Evolutionary conservation across 2,113 vertebrate genomes (phyloP).

Genomic region (Myiopsitta monachus): DNA sequence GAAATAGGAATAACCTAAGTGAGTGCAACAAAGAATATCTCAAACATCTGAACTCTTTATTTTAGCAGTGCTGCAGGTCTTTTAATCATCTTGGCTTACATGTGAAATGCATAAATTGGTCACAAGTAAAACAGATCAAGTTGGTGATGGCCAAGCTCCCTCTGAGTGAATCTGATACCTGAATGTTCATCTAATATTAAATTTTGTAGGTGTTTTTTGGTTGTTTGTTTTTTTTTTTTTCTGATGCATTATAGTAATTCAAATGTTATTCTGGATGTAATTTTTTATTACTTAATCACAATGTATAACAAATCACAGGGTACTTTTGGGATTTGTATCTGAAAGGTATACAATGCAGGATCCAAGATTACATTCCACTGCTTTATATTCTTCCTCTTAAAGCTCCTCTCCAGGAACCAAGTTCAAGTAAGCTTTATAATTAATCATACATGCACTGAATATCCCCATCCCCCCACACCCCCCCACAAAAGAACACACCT

Average conservation of each 20-base stretch:
- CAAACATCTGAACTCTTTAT: background rate
- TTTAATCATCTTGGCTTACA: background rate
- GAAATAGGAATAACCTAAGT: background rate
- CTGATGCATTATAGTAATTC: background rate
- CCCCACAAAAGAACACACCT: background rate
- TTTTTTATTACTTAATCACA: background rate
- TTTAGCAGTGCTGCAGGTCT: background rate
- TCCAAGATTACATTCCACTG: background rate
- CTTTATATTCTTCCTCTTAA: background rate
- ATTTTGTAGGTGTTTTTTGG: background rate
- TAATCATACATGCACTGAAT: background rate
- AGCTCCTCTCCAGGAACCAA: background rate
- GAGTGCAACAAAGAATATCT: background rate
- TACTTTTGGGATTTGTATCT: background rate
- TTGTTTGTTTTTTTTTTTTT: background rate
- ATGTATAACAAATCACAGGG: background rate
- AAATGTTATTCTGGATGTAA: background rate
- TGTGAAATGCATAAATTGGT: background rate
- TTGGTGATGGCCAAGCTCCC: background rate
- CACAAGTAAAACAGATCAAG: background rate
- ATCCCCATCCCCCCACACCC: no score
- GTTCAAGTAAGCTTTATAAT: background rate
- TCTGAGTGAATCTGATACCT: background rate
- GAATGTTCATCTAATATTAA: background rate
- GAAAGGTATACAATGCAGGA: background rate